Conservation (phyloP, 2,888 invertebrate genomes). For the Tiphia femorata region DNA sequence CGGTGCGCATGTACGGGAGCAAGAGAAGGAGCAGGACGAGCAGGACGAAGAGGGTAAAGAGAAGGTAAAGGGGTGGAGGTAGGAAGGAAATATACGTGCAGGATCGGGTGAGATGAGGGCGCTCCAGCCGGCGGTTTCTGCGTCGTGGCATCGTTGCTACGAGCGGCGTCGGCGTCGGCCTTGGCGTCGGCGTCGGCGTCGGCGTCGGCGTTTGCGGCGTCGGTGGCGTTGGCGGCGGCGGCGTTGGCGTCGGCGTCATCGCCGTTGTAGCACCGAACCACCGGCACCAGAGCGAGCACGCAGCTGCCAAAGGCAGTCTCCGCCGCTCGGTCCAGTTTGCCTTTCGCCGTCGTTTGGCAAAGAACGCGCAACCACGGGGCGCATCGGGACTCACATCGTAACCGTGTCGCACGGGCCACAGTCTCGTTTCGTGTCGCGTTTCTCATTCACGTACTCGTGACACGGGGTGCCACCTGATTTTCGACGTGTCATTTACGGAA, state of each 20-base stretch:
- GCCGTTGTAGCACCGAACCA: constrained; percentile 21
- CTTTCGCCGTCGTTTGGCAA: constrained; percentile 41
- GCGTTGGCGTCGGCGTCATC: not conserved
- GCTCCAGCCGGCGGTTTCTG: constrained; percentile 35
- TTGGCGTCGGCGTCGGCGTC: constrained; percentile 32
- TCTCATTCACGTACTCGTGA: too few relatives aligned
- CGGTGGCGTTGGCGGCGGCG: constrained; percentile 32
- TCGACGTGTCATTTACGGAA: constrained; percentile 15
- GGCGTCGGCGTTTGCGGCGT: constrained; percentile 34
- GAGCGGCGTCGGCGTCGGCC: constrained; percentile 39
- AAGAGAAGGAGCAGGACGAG: not conserved
- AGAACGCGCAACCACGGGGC: constrained; percentile 21
- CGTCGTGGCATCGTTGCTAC: constrained; percentile 43
- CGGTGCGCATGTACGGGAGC: too few relatives aligned
- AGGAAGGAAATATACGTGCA: constrained; percentile 28
- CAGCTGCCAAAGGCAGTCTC: constrained; percentile 46
- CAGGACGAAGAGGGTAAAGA: constrained; percentile 10
- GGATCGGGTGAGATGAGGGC: constrained; percentile 41
- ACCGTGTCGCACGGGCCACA: constrained; percentile 20
- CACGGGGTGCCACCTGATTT: too few relatives aligned
- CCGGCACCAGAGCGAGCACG: constrained; percentile 40
- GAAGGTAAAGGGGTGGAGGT: constrained; percentile 1
- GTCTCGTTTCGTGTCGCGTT: constrained; percentile 6
- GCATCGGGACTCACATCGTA: constrained; percentile 20
- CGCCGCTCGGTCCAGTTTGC: constrained; percentile 48